These are phyloP conservation scores for Electrona antarctica DNA, from an alignment of 2,113 vertebrate species.

Conservation along the genomic window DNA sequence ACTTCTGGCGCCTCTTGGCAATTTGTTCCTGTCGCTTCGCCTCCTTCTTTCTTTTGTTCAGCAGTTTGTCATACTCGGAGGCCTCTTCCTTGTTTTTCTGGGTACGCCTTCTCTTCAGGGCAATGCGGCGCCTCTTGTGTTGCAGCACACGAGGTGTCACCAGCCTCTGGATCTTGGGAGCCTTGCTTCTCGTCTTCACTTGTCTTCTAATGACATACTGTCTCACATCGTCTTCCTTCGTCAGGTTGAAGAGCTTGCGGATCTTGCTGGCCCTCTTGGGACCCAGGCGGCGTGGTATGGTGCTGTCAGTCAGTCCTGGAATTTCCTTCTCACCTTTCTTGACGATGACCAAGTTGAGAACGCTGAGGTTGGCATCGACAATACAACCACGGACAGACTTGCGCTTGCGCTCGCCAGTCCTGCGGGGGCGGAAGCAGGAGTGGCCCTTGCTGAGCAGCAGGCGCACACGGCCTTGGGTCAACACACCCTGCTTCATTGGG, in stretches of 20 bases:
- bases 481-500: constrained; percentile 97
- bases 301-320: constrained; percentile 96
- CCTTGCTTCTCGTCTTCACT: constrained; percentile 96
- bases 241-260: constrained; percentile 96
- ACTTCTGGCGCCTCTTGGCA: constrained; percentile 87
- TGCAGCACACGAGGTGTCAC: constrained; percentile 96
- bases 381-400: constrained; percentile 98
- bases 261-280: constrained; percentile 97
- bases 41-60: constrained; percentile 99
- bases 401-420: constrained; percentile 95
- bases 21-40: constrained; percentile 98
- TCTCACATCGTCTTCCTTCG: constrained; percentile 97
- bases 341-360: constrained; percentile 96
- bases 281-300: constrained; percentile 94
- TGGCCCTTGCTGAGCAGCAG: constrained; percentile 97
- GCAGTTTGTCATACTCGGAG: constrained; percentile 93
- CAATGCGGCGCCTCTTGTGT: constrained; percentile 93
- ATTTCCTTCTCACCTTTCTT: constrained; percentile 99
- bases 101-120: constrained; percentile 95
- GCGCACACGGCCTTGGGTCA: constrained; percentile 94
- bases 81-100: constrained; percentile 98
- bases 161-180: constrained; percentile 97
- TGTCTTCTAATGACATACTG: constrained; percentile 97
- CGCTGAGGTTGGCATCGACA: constrained; percentile 95
- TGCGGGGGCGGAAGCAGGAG: constrained; percentile 94